Percentiles rank a stretch among this genome's conserved stretches.
Evolutionary conservation across 2,113 vertebrate genomes (phyloP).

Genomic region (Xenopus borealis): DNA sequence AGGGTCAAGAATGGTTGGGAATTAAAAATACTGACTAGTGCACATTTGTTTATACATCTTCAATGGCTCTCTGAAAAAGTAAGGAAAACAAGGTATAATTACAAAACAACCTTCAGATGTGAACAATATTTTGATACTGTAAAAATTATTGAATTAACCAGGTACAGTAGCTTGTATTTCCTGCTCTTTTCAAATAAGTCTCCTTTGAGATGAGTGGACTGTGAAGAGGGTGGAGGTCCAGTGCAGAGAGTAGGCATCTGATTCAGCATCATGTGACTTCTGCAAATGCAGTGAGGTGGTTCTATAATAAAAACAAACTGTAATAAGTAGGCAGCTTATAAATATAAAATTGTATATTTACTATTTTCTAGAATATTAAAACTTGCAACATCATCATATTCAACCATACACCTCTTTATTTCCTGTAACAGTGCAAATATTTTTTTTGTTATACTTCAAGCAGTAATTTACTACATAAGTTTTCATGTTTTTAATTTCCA

Average conservation of each 20-base stretch:
- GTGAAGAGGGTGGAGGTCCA: conserved; percentile 94
- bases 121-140: conserved; percentile 57
- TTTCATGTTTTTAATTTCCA: no score
- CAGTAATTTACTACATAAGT: no score
- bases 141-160: conserved; percentile 65
- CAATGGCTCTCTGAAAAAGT: conserved; percentile 57
- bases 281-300: conserved; percentile 93
- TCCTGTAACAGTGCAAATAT: no score
- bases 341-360: neutral
- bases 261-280: conserved; percentile 98
- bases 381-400: no score
- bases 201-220: conserved; percentile 73
- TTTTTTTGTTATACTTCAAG: no score
- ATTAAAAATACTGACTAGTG: conserved; percentile 53
- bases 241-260: conserved; percentile 79
- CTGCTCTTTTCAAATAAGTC: conserved; percentile 62
- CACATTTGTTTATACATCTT: conserved; percentile 51
- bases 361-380: no score
- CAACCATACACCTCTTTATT: no score
- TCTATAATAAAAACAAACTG: conserved; percentile 71
- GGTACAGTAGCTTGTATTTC: conserved; percentile 54
- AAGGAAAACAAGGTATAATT: conserved; percentile 54
- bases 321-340: neutral
- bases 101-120: conserved; percentile 57
- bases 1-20: conserved; percentile 51